These are phyloP conservation scores for Ciconia maguari DNA, from an alignment of 2,113 vertebrate genomes.

Conservation along the genomic window DNA sequence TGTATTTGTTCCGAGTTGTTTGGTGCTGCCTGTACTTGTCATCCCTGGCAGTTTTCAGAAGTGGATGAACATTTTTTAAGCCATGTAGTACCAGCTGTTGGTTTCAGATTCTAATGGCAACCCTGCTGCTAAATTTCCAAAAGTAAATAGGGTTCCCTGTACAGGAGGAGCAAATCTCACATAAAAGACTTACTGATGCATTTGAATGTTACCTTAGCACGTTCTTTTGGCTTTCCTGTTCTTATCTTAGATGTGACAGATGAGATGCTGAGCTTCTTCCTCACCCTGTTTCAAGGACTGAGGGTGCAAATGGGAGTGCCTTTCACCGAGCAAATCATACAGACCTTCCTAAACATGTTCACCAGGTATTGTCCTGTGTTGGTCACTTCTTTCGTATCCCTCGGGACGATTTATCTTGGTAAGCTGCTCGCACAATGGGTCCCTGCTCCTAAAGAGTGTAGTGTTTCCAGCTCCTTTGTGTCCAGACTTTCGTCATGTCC, in stretches of 20 bases:
- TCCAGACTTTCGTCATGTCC: neutral
- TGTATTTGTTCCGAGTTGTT: neutral
- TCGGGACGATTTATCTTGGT: neutral
- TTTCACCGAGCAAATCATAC: constrained; percentile 97
- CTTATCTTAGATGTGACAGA: constrained; percentile 88
- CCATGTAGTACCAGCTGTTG: neutral
- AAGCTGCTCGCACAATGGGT: neutral
- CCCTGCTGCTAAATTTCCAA: neutral
- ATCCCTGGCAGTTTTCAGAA: neutral
- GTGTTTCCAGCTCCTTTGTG: neutral
- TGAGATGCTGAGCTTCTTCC: constrained; percentile 97
- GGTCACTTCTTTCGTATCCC: neutral
- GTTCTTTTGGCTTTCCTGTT: neutral
- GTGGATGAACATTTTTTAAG: neutral
- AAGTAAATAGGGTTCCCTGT: neutral
- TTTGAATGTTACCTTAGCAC: neutral
- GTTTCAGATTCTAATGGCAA: neutral
- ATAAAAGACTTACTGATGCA: neutral
- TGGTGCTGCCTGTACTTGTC: neutral
- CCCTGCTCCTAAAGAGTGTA: neutral
- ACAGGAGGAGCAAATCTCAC: neutral
- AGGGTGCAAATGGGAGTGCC: constrained; percentile 97
- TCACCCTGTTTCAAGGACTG: constrained; percentile 94
- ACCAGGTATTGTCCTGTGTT: constrained; percentile 81
- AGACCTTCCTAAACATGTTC: constrained; percentile 98